These are phyloP conservation scores for Leptocoma aspasia DNA, from an alignment of 2,113 vertebrate species.

Conservation along the genomic window DNA sequence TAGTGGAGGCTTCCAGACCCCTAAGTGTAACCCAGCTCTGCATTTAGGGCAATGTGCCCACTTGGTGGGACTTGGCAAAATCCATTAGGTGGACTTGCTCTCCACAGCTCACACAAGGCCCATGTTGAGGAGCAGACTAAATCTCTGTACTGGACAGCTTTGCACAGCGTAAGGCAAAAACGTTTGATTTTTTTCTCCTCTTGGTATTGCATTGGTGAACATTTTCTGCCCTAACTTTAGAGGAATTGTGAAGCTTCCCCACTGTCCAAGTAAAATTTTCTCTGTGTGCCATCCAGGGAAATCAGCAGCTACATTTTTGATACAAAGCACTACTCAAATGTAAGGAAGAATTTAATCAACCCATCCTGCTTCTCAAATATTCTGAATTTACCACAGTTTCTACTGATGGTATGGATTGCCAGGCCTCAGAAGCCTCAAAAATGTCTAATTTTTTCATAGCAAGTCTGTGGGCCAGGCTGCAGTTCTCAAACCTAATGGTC, in stretches of 20 bases:
- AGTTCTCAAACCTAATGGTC: background rate
- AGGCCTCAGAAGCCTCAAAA: conserved; percentile 51
- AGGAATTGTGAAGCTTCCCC: background rate
- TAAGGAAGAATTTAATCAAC: conserved; percentile 3
- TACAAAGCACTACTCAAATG: background rate
- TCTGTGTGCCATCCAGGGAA: background rate
- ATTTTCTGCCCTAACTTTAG: background rate
- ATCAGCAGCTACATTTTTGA: background rate
- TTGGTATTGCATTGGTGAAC: background rate
- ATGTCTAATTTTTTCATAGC: background rate
- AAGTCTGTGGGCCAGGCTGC: background rate
- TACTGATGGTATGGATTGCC: background rate
- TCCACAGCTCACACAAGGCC: background rate
- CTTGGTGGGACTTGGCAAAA: background rate
- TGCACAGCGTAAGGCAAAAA: background rate
- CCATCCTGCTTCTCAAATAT: background rate
- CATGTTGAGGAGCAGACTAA: background rate
- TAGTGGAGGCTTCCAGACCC: conserved; percentile 1
- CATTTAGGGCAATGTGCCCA: background rate
- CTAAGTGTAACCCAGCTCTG: background rate
- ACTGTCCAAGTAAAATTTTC: background rate
- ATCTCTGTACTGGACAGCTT: background rate
- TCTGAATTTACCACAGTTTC: background rate
- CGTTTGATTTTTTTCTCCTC: background rate
- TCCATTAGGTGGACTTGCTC: background rate